Conservation (phyloP, 2,113 vertebrate genomes). For the Pseudorasbora parva region DNA sequence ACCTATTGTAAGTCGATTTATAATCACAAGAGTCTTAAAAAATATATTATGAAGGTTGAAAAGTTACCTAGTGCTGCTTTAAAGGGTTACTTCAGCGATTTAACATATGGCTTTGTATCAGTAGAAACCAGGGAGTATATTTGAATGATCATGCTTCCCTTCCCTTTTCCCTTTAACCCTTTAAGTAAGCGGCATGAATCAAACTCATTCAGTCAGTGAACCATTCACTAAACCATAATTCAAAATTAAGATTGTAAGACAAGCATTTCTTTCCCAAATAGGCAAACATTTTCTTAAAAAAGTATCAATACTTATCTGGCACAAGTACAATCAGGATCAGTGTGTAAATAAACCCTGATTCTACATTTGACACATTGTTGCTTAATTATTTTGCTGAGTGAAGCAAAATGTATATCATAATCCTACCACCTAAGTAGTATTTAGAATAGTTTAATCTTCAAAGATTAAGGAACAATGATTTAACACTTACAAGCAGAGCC, state of each 20-base stretch:
- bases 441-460: not conserved
- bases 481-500: not conserved
- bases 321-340: not conserved
- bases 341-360: not conserved
- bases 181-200: not conserved
- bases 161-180: too few relatives aligned
- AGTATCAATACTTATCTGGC: not conserved
- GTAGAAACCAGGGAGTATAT: too few relatives aligned
- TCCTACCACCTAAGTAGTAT: not conserved
- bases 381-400: not conserved
- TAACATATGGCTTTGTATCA: too few relatives aligned
- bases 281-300: not conserved
- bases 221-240: not conserved
- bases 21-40: too few relatives aligned
- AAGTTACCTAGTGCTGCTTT: too few relatives aligned
- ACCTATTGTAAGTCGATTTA: too few relatives aligned
- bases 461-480: constrained; percentile 4
- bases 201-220: not conserved
- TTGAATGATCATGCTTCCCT: too few relatives aligned
- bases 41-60: too few relatives aligned
- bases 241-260: not conserved
- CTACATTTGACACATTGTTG: not conserved
- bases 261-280: not conserved
- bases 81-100: too few relatives aligned
- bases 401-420: not conserved